Conservation (phyloP, 23 tunicate genomes). For the Trididemnum nubilum region DNA sequence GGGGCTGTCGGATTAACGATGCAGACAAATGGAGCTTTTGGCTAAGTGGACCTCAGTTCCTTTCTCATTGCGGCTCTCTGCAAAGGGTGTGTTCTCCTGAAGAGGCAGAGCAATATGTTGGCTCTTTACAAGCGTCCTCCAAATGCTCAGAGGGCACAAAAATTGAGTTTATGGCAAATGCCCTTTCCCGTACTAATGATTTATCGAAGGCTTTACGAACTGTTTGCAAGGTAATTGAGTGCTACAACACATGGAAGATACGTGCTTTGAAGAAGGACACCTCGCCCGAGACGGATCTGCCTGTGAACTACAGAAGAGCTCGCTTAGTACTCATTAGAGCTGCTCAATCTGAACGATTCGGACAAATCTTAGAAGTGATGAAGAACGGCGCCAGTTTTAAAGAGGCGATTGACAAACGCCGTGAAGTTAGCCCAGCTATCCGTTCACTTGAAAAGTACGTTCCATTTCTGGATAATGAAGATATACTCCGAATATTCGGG, state of each 20-base stretch:
- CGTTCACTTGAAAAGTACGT: background rate
- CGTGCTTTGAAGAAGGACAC: background rate
- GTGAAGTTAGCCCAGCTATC: background rate
- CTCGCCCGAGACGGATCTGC: background rate
- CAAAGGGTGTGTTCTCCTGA: background rate
- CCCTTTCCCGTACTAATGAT: background rate
- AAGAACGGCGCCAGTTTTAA: background rate
- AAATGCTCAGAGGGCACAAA: background rate
- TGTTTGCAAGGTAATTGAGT: conserved; percentile 2
- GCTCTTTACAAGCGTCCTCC: background rate
- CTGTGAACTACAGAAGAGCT: no score
- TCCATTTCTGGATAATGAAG: background rate
- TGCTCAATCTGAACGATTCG: background rate
- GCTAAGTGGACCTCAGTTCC: background rate
- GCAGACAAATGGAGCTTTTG: background rate
- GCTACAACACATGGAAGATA: background rate
- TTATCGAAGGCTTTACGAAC: background rate
- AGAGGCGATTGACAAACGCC: background rate
- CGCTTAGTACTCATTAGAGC: background rate
- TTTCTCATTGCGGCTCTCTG: background rate
- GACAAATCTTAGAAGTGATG: background rate
- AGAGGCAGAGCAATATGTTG: conserved; percentile 6
- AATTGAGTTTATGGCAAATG: background rate
- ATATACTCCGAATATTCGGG: background rate
- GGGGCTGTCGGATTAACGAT: background rate